phyloP scores from a whole-genome alignment of 2,888 invertebrate genomes.

The Criorhina ranunculi region DNA sequence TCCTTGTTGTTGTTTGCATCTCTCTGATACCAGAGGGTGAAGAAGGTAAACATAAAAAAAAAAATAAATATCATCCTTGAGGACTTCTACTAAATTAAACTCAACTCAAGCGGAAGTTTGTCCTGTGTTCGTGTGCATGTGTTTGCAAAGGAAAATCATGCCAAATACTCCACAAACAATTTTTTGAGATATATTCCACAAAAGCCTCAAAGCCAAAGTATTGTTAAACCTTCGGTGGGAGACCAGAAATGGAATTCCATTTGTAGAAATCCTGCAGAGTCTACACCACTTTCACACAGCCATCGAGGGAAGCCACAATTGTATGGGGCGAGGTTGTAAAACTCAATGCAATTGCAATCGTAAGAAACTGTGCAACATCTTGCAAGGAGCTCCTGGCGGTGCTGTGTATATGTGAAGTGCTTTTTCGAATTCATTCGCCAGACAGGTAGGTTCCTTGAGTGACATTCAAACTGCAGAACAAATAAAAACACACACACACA shows the following conservation, averaged over 20 bases:
- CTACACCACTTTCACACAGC: constrained; percentile 10
- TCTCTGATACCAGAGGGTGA: too few relatives aligned
- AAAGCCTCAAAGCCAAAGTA: constrained; percentile 54
- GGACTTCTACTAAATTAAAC: constrained; percentile 51
- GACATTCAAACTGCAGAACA: too few relatives aligned
- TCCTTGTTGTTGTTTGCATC: not conserved
- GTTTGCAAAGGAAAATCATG: constrained; percentile 9
- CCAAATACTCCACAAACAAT: constrained; percentile 59
- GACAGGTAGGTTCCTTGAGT: too few relatives aligned
- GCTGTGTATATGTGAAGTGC: not conserved
- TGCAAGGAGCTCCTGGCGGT: constrained; percentile 15
- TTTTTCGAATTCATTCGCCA: not conserved
- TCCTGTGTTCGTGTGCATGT: too few relatives aligned
- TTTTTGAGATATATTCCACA: constrained; percentile 46
- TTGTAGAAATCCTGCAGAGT: not conserved
- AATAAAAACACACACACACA: too few relatives aligned
- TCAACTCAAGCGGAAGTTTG: constrained; percentile 31
- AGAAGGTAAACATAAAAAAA: constrained; percentile 4
- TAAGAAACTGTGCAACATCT: constrained; percentile 19
- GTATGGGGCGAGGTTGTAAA: not conserved
- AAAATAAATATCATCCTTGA: constrained; percentile 35
- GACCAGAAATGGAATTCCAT: constrained; percentile 53
- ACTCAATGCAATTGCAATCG: constrained; percentile 40
- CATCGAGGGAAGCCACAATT: constrained; percentile 47
- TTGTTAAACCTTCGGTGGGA: constrained; percentile 26